Base-by-base conservation (phyloP, 2,113 vertebrate species). In the Rutilus rutilus region DNA sequence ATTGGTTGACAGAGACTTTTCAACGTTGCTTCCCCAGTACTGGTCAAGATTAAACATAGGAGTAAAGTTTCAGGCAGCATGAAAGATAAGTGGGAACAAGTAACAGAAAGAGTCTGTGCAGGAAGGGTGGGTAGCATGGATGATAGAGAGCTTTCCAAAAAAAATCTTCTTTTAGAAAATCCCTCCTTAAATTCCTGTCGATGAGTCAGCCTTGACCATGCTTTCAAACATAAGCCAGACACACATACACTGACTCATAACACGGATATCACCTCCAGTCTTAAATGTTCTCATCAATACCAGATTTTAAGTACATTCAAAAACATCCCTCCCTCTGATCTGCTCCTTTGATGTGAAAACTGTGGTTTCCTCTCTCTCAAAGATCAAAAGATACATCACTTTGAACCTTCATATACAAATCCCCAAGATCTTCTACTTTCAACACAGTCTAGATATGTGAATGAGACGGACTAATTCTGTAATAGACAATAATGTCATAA, bases 111-210 rank as follows among this genome's bases (percentile, higher is more conserved):
- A 76, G 52, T 59, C 50, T 33, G 25, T 47, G 64, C 15, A 67
- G 79, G n/a, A 54, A 80, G 57, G 50, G 42, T 80, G 60, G 60
- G 91, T 91, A 84, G 89, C 76, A 60, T 78, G 85, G 36, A 64
- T 71, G 83, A 90, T 21, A 23, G 86, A 91, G 87, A 92, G 87
- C 89, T 86, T 86, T 88, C 79, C 90, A 84, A 90, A 80, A 90
- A 87, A 80, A 89, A 92, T 94, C 91, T 91, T 93, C 93, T 94
- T 93, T 93, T 92, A 93, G 91, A 92, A 93, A 91, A 90, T 90
- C 88, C 82, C 86, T 92, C 83, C 85, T 85, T 30, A 75, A 89
- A 87, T 88, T 91, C 90, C 87, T 80, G 87, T 60, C 78, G 87
- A 90, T 94, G 93, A 94, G 89, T 94, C 93, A 94, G 83, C 65